Evolutionary conservation across 2,113 vertebrate species (phyloP).

Genomic region (Carassius auratus): DNA sequence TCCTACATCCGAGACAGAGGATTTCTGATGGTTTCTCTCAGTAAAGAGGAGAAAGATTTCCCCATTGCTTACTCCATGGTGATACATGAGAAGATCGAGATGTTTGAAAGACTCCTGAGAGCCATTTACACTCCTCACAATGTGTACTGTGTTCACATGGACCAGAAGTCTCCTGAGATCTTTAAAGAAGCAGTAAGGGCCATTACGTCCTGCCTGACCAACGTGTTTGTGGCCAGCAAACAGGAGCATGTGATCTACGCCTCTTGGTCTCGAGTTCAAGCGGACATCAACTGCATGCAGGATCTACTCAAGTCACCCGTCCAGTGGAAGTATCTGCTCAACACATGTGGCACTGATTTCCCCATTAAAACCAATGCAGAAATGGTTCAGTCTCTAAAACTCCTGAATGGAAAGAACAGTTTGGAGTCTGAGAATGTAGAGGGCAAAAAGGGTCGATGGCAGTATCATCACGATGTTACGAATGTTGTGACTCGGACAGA

Average conservation of each 20-base stretch:
- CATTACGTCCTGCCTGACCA: constrained; percentile 84
- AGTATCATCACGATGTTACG: constrained; percentile 71
- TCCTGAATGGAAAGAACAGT: constrained; percentile 82
- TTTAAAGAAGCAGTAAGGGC: constrained; percentile 79
- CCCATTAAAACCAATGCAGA: constrained; percentile 92
- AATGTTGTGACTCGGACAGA: constrained; percentile 55
- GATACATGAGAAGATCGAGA: constrained; percentile 87
- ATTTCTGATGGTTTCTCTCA: constrained; percentile 79
- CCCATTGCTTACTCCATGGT: constrained; percentile 92
- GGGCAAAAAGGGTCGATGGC: constrained; percentile 80
- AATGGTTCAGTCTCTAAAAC: constrained; percentile 78
- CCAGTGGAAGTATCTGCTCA: constrained; percentile 87
- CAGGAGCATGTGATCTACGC: constrained; percentile 84
- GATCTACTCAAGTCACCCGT: constrained; percentile 79
- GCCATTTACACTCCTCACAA: constrained; percentile 88
- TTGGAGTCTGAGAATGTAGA: constrained; percentile 78
- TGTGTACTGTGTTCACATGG: constrained; percentile 87
- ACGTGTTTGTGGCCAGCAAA: constrained; percentile 86
- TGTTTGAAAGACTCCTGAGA: constrained; percentile 88
- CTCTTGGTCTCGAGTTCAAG: constrained; percentile 90
- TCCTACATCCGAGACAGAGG: constrained; percentile 71
- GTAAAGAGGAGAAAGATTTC: constrained; percentile 80
- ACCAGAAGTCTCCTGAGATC: constrained; percentile 75
- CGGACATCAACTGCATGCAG: constrained; percentile 91
- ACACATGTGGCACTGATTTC: constrained; percentile 91